Conservation (phyloP, 2,888 invertebrate species). For the Tipula vernalis region DNA sequence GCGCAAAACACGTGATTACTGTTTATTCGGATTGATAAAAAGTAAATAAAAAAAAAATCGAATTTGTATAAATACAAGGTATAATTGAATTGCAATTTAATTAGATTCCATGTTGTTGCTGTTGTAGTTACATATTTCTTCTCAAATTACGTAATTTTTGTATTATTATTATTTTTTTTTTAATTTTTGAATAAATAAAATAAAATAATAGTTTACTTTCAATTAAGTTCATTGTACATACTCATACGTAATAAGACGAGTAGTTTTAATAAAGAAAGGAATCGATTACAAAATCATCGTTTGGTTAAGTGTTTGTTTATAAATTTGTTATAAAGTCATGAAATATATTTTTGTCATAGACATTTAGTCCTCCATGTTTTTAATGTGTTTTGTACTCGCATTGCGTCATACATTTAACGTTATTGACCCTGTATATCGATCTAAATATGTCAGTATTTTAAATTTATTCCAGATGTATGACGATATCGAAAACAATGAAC, state of each 20-base stretch:
- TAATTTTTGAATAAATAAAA: not conserved
- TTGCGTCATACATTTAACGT: not conserved
- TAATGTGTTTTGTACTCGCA: not conserved
- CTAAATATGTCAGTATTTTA: not conserved
- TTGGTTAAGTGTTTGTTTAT: not conserved
- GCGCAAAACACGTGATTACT: not conserved
- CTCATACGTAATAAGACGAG: not conserved
- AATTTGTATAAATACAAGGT: not conserved
- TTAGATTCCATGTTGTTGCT: not conserved
- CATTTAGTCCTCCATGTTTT: not conserved
- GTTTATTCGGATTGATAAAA: not conserved
- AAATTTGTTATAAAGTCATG: not conserved
- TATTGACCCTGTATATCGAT: not conserved
- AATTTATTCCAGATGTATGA: no score
- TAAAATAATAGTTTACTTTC: not conserved
- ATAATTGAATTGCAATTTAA: not conserved
- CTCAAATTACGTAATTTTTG: not conserved
- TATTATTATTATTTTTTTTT: not conserved
- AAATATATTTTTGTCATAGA: not conserved
- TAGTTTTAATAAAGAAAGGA: not conserved
- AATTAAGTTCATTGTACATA: not conserved
- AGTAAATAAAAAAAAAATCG: not conserved
- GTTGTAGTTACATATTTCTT: not conserved
- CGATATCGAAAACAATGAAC: no score
- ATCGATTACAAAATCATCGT: not conserved